These are phyloP conservation scores for Manis crassicaudata DNA, from an alignment of 2,797 vertebrate genomes.

Conservation along the genomic window DNA sequence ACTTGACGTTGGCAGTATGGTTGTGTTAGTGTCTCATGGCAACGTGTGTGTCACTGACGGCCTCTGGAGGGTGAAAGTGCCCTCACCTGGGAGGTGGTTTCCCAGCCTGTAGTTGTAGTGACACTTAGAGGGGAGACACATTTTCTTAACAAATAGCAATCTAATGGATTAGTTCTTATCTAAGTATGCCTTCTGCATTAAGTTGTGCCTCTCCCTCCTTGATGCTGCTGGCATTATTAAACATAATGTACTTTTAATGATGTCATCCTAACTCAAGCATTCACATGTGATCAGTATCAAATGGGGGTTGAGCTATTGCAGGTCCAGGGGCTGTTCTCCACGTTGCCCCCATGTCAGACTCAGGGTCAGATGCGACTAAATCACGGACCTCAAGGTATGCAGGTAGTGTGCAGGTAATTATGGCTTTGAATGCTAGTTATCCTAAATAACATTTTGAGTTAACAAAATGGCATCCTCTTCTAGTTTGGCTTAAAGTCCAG, in stretches of 20 bases:
- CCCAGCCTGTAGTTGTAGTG: constrained; percentile 50
- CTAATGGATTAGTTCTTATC: constrained; percentile 84
- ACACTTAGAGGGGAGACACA: constrained; percentile 70
- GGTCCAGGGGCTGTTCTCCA: constrained; percentile 77
- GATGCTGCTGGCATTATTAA: constrained; percentile 86
- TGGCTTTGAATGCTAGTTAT: constrained; percentile 72
- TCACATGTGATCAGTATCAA: constrained; percentile 86
- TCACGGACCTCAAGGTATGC: constrained; percentile 76
- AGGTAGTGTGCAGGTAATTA: constrained; percentile 73
- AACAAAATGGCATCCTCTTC: constrained; percentile 71
- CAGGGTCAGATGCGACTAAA: constrained; percentile 80
- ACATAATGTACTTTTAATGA: constrained; percentile 89
- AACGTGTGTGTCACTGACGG: background rate
- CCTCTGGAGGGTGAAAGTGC: background rate
- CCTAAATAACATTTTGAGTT: constrained; percentile 68
- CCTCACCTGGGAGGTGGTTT: constrained; percentile 35
- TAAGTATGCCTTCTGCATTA: constrained; percentile 86
- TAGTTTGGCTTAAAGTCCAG: constrained; percentile 24
- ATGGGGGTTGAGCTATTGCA: constrained; percentile 75
- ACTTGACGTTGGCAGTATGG: background rate
- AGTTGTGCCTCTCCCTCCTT: constrained; percentile 78
- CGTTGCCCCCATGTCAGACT: constrained; percentile 55
- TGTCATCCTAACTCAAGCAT: constrained; percentile 86
- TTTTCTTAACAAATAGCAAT: constrained; percentile 86
- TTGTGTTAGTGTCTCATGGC: background rate